A percentile compares a stretch with the other conserved stretches of the same genome.
These are phyloP conservation scores for Carollia perspicillata DNA, from an alignment of 2,113 vertebrate genomes.

Conservation along the genomic window DNA sequence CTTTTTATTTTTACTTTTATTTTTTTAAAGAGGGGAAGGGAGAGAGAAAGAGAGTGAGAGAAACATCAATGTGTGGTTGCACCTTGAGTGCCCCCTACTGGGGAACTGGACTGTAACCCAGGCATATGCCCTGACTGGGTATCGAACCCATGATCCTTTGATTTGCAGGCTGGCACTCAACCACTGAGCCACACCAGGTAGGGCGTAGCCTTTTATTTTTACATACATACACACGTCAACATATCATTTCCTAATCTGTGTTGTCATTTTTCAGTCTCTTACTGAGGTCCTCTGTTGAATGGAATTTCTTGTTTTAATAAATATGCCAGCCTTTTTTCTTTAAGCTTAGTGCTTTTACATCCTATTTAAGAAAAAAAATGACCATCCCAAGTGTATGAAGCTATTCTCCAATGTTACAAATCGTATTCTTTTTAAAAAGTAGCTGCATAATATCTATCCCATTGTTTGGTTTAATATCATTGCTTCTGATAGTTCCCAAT, in stretches of 20 bases:
- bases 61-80: too few relatives aligned
- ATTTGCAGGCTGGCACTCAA: too few relatives aligned
- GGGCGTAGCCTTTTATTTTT: neutral
- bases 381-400: neutral
- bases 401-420: neutral
- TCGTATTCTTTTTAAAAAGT: neutral
- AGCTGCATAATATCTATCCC: neutral
- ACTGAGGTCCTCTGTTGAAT: neutral
- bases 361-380: neutral
- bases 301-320: conserved; percentile 16
- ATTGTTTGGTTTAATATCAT: neutral
- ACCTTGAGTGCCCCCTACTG: too few relatives aligned
- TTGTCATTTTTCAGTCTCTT: neutral
- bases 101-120: too few relatives aligned
- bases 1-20: neutral
- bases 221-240: neutral
- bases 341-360: neutral
- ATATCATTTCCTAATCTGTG: neutral
- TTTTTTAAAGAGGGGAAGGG: too few relatives aligned
- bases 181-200: too few relatives aligned
- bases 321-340: neutral
- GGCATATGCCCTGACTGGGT: too few relatives aligned
- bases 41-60: too few relatives aligned
- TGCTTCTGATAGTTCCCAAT: neutral
- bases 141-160: too few relatives aligned